Conservation (phyloP, 2,888 invertebrate species). For the Acronicta leporina region DNA sequence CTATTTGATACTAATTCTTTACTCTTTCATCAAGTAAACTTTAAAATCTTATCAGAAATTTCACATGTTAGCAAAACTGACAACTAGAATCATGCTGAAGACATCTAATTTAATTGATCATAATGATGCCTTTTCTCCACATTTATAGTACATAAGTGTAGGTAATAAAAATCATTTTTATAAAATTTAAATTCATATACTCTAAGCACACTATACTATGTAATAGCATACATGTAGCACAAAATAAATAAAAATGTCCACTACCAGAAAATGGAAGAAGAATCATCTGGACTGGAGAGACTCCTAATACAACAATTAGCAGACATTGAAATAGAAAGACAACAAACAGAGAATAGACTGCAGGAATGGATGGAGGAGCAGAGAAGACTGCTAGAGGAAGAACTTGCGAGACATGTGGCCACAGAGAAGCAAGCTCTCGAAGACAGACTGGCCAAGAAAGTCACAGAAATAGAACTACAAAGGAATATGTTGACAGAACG, state of each 20-base stretch:
- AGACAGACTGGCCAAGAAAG: slow-evolving; percentile 60
- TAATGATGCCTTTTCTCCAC: too few relatives aligned
- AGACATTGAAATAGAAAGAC: slow-evolving; percentile 66
- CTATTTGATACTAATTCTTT: too few relatives aligned
- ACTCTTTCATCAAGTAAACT: too few relatives aligned
- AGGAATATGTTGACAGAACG: slow-evolving; percentile 60
- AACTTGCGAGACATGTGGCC: slow-evolving; percentile 69
- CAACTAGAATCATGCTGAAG: too few relatives aligned
- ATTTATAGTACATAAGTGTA: too few relatives aligned
- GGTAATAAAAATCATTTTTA: too few relatives aligned
- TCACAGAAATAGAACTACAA: slow-evolving; percentile 66
- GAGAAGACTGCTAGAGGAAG: slow-evolving; percentile 69
- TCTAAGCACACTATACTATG: too few relatives aligned
- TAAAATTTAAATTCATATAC: too few relatives aligned
- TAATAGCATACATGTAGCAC: too few relatives aligned
- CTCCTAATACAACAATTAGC: slow-evolving; percentile 62
- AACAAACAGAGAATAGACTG: slow-evolving; percentile 61
- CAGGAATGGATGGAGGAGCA: slow-evolving; percentile 68
- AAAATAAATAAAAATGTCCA: not conserved
- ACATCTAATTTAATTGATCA: too few relatives aligned
- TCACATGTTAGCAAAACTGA: too few relatives aligned
- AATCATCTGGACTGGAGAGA: slow-evolving; percentile 58
- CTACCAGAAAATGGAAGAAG: slow-evolving; percentile 66
- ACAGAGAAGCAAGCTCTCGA: slow-evolving; percentile 62
- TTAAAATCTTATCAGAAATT: too few relatives aligned